Conservation (phyloP, 2,113 vertebrate species). For the Chionodraco myersi region DNA sequence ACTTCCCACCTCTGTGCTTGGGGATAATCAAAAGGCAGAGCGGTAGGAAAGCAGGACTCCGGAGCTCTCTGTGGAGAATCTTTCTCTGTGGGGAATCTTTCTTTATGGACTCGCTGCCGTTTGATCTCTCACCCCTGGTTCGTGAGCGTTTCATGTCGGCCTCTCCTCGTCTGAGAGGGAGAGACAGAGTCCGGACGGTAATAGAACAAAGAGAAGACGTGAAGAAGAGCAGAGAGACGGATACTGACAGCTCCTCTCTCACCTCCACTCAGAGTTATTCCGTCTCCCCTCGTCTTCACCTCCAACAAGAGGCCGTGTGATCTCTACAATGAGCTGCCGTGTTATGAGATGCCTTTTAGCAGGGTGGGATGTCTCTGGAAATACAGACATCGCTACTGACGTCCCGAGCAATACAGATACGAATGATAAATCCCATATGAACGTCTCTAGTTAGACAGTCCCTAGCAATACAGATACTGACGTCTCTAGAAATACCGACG, state of each 20-base stretch:
- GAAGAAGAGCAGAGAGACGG: slow-evolving; percentile 36
- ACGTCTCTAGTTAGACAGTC: no score
- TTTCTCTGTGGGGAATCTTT: slow-evolving; percentile 1
- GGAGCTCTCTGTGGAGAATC: slow-evolving; percentile 1
- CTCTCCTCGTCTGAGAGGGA: slow-evolving; percentile 42
- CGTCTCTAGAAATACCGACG: no score
- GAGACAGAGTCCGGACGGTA: slow-evolving; percentile 40
- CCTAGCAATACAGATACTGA: no score
- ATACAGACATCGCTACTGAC: no score
- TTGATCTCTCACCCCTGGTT: slow-evolving; percentile 45
- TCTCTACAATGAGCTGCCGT: slow-evolving; percentile 9
- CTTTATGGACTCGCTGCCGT: slow-evolving; percentile 19
- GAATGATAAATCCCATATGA: no score
- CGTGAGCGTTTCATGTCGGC: slow-evolving; percentile 58
- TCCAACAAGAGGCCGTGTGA: slow-evolving; percentile 19
- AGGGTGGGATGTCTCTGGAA: no score
- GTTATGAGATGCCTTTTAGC: not conserved
- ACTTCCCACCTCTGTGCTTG: not conserved
- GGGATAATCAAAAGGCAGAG: slow-evolving; percentile 54
- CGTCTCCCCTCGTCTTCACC: slow-evolving; percentile 33
- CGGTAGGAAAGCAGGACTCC: slow-evolving; percentile 21
- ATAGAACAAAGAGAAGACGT: slow-evolving; percentile 57
- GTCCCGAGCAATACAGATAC: no score
- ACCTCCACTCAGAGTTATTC: slow-evolving; percentile 41
- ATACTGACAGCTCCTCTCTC: slow-evolving; percentile 66